These are phyloP conservation scores for Papilio glaucus DNA, from an alignment of 1,140 invertebrate species.

Conservation along the genomic window DNA sequence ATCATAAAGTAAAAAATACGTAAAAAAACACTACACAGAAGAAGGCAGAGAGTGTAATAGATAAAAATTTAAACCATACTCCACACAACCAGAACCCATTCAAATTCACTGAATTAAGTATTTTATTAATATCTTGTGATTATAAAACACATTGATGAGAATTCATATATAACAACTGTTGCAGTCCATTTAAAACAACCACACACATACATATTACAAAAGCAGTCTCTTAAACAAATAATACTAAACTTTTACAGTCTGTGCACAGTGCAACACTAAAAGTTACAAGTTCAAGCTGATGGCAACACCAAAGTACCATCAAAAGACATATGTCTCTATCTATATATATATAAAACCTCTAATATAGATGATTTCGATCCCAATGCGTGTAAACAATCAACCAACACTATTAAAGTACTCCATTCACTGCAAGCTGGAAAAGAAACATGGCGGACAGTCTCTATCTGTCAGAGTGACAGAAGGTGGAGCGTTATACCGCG, in stretches of 20 bases:
- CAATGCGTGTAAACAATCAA: no score
- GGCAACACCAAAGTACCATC: background rate
- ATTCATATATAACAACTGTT: background rate
- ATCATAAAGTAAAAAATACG: no score
- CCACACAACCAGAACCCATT: no score
- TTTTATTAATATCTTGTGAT: background rate
- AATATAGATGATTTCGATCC: no score
- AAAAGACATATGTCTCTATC: no score
- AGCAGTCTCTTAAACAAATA: conserved; percentile 4
- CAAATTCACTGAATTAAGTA: no score
- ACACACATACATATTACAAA: background rate
- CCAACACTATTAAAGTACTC: background rate
- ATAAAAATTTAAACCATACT: no score
- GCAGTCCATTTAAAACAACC: background rate
- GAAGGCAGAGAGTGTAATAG: no score
- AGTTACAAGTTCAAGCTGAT: background rate
- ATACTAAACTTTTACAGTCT: conserved; percentile 8
- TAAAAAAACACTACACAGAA: no score
- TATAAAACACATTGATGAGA: background rate
- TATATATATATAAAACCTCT: no score
- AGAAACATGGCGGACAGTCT: background rate
- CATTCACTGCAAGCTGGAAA: no score
- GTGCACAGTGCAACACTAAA: no score
- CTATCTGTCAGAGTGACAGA: background rate
- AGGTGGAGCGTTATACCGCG: conserved; percentile 49